Conservation (phyloP, 2,113 vertebrate species). For the Drymodes brunneopygia region DNA sequence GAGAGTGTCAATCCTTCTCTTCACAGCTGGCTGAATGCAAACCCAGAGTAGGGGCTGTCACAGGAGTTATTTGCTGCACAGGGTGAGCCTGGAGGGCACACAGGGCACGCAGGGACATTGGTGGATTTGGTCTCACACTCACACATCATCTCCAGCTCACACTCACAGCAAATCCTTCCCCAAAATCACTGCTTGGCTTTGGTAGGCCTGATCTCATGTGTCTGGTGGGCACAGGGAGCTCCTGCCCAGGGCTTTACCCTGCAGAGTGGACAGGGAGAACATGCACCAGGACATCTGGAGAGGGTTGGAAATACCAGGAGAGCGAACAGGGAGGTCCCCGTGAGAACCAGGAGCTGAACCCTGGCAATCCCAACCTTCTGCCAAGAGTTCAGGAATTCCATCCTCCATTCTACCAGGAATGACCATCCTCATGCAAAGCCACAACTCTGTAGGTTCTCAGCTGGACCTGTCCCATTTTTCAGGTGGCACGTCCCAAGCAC, state of each 20-base stretch:
- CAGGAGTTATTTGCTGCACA: not conserved
- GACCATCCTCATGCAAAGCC: not conserved
- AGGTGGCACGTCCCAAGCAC: not conserved
- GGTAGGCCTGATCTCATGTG: not conserved
- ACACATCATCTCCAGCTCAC: not conserved
- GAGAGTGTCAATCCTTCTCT: not conserved
- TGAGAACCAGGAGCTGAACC: not conserved
- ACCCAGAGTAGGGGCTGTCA: not conserved
- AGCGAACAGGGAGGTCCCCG: fast-evolving
- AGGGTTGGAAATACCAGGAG: not conserved
- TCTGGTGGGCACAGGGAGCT: not conserved
- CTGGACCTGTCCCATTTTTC: not conserved
- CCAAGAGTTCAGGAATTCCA: not conserved
- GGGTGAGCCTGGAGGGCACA: not conserved
- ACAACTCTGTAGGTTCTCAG: not conserved
- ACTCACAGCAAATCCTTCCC: not conserved
- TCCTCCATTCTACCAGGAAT: not conserved
- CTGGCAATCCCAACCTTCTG: not conserved
- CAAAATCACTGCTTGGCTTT: fast-evolving
- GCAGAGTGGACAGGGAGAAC: not conserved
- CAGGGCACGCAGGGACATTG: fast-evolving
- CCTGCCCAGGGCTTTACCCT: not conserved
- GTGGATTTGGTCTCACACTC: not conserved
- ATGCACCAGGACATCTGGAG: not conserved
- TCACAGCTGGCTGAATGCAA: not conserved